Base-by-base conservation (phyloP, 64 coral and sea anemone species). In the Pachyseris speciosa region DNA sequence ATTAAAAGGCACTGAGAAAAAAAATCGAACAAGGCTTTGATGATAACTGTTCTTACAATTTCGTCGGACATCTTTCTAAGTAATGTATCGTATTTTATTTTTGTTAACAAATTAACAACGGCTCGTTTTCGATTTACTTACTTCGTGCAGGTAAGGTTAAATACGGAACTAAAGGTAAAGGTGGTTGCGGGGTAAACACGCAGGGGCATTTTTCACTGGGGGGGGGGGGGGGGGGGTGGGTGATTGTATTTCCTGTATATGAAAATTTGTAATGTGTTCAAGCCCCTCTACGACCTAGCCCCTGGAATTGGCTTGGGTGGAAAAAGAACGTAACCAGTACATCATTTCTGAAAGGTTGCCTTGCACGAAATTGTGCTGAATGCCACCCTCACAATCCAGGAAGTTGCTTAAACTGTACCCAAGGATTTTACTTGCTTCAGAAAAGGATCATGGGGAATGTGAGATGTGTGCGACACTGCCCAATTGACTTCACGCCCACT, bases 391-490 rank as follows among this genome's bases (percentile, higher is more conserved):
- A 81, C 49, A 81, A 63, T 37, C 77, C 77, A 41, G 48, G 20
- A 13, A 81, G 77, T 20, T 81, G 77, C n/a, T 33, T 31, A 15
- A 81, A 81, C 34, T 81, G 77, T 19, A 59, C 29, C 20, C 17
- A 4, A 58, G 77, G 52, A 81, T 81, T 25, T 61, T 81, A 81
- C 15, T 60, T 53, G 25, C 51, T 81, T 1, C 77, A 81, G 53
- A 81, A 81, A 34, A 81, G n/a, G 53, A 26, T 42, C 33, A 81
- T 63, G 77, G 77, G 77, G 39, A 63, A 81, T 40, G 77, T 81
- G 34, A 63, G 55, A 81, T 81, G 77, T 16, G 77, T 81, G 10
- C 33, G n/a, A n/a, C 31, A 81, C 19, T 81, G 77, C 17, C 77
- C 77, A 40, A 38, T 38, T 25, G 77, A n/a, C 22, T 81, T 36